These are phyloP conservation scores for Bucorvus abyssinicus DNA, from an alignment of 2,797 vertebrate genomes.

Conservation along the genomic window DNA sequence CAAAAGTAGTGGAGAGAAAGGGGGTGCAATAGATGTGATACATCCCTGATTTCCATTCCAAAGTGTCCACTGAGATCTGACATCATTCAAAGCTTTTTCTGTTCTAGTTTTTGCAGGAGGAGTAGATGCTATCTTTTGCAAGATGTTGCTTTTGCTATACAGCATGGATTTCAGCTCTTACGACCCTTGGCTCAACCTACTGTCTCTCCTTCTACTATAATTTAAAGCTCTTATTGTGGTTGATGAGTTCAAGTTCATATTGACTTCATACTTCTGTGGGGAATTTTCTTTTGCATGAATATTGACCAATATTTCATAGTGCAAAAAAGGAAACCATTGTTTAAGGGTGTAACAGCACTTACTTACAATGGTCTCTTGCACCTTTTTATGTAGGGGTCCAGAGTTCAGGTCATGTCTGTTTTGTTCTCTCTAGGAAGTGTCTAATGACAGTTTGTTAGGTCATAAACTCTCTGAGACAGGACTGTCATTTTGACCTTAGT, in stretches of 20 bases:
- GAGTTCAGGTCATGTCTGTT: neutral
- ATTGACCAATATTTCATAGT: neutral
- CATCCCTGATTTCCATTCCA: neutral
- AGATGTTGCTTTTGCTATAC: neutral
- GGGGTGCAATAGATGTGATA: neutral
- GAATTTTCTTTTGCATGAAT: neutral
- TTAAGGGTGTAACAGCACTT: neutral
- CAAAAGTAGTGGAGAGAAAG: neutral
- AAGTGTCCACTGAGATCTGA: neutral
- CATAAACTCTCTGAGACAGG: neutral
- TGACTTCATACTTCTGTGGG: neutral
- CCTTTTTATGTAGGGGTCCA: neutral
- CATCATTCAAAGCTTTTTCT: neutral
- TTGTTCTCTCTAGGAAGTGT: neutral
- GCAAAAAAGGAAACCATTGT: neutral
- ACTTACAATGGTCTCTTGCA: neutral
- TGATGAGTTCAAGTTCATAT: neutral
- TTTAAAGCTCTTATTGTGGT: neutral
- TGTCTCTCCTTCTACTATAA: neutral
- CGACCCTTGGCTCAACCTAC: neutral
- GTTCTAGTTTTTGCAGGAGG: fast-evolving
- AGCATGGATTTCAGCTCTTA: neutral
- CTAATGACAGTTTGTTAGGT: neutral
- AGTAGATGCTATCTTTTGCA: neutral
- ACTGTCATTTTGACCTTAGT: neutral